Evolutionary conservation across 1,140 invertebrate genomes (phyloP), one percentile per base, ranked within the genome.

Genomic region (Amyelois transitella): DNA sequence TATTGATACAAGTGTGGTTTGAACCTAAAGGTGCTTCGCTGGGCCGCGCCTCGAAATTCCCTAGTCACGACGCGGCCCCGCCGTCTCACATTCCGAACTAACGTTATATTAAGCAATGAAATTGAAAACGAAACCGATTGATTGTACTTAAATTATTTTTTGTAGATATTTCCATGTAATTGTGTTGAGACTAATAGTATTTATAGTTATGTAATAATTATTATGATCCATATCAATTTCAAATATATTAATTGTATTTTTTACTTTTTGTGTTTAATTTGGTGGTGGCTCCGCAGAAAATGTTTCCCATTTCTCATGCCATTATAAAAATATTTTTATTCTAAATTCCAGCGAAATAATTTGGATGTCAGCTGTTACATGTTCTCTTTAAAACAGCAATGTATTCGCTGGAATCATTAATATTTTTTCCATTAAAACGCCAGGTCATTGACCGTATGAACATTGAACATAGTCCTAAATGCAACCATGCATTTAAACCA

Each of bases 81-180:
- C n/a, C n/a, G n/a, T n/a, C n/a, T n/a, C n/a, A 54, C 52, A 54
- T 54, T 54, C 52, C 52, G 51, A 52, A 38, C 20, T 21, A 17
- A 44, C 4, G 22, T 22, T 44, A 12, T 22, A 20, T 22, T 25
- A 20, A 20, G 32, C 18, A 43, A 38, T 19, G n/a, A 21, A 38
- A 53, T 43, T 17, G 19, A 20, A 53, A 21, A 43, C 32, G 18
- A 32, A 38, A 45, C 48, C 6, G 18, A 44, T 22, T 50, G 32
- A 32, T 25, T 48, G 69, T 72, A 69, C 69, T 75, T 75, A 75
- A 71, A 75, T 75, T 72, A 19, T 59, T 55, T 58, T 72, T 60
- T 72, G 65, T 60, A 64, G 64, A 72, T 45, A 56, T 18, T 45
- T 51, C 10, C 51, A 21, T 54, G 38, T 48, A 32, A 51, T 38